A percentile compares a stretch with the other conserved stretches of the same genome.
These are phyloP conservation scores for Cyaniris semiargus DNA, from an alignment of 2,888 invertebrate genomes.

Conservation along the genomic window DNA sequence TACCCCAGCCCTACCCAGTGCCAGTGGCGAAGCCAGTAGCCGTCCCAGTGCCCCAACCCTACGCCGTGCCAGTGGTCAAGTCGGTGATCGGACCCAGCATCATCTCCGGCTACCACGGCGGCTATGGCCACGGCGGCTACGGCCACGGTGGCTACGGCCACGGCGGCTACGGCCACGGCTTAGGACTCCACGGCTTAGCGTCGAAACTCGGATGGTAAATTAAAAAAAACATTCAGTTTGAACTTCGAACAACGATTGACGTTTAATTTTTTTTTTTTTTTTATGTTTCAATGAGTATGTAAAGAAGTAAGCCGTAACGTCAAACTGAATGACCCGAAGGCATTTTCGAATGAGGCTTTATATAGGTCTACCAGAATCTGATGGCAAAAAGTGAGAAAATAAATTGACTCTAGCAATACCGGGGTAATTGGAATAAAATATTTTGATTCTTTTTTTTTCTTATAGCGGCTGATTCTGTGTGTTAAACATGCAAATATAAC, in stretches of 20 bases:
- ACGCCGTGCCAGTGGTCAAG: constrained; percentile 58
- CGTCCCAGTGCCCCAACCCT: constrained; percentile 64
- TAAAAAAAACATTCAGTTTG: constrained; percentile 43
- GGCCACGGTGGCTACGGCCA: constrained; percentile 42
- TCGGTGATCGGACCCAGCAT: constrained; percentile 46
- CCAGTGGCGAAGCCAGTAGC: constrained; percentile 69
- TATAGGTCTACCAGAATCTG: no score
- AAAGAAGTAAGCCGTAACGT: constrained; percentile 6
- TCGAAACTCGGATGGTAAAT: constrained; percentile 63
- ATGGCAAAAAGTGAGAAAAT: no score
- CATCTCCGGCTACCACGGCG: constrained; percentile 43
- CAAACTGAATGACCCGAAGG: constrained; percentile 45
- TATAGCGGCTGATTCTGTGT: no score
- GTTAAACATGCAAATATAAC: no score
- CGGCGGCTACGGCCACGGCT: constrained; percentile 43
- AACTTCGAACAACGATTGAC: constrained; percentile 34
- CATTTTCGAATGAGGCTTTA: constrained; percentile 58
- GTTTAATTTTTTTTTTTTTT: constrained; percentile 1
- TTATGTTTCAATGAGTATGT: background rate
- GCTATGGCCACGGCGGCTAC: constrained; percentile 38
- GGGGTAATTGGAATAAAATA: no score
- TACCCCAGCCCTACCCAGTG: constrained; percentile 74
- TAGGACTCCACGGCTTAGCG: constrained; percentile 47
- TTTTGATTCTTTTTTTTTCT: no score
- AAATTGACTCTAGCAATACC: no score